Conservation (phyloP, 2,797 vertebrate genomes). For the Parauchenoglanis punctatus region DNA sequence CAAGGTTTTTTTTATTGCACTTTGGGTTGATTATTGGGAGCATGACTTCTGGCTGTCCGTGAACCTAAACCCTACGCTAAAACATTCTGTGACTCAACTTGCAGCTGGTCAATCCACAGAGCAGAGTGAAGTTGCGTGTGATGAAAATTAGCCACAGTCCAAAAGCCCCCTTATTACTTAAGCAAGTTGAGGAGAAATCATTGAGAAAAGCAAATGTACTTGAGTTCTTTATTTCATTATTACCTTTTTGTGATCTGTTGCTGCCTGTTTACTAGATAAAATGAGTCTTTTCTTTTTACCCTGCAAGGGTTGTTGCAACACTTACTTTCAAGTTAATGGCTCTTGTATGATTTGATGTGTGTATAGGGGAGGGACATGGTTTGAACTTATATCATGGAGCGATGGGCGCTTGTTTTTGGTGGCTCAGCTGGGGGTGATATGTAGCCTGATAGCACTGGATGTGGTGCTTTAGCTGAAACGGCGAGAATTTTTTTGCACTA, state of each 20-base stretch:
- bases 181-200: slow-evolving; percentile 68
- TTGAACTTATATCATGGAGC: slow-evolving; percentile 41
- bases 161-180: slow-evolving; percentile 64
- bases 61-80: slow-evolving; percentile 34
- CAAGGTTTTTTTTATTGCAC: neutral
- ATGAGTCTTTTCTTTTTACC: slow-evolving; percentile 59
- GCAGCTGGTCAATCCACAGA: slow-evolving; percentile 19
- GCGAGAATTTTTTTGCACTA: slow-evolving; percentile 85
- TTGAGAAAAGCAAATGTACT: slow-evolving; percentile 61
- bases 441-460: slow-evolving; percentile 84
- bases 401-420: slow-evolving; percentile 53
- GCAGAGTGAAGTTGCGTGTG: slow-evolving; percentile 22
- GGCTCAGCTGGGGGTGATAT: slow-evolving; percentile 67
- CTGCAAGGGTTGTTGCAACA: slow-evolving; percentile 65
- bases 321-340: slow-evolving; percentile 64
- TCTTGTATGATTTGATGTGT: slow-evolving; percentile 54
- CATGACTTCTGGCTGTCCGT: slow-evolving; percentile 30
- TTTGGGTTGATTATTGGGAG: slow-evolving; percentile 38
- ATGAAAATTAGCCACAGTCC: slow-evolving; percentile 63
- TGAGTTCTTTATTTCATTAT: slow-evolving; percentile 70
- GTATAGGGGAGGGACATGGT: slow-evolving; percentile 55
- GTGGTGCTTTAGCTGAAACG: slow-evolving; percentile 81
- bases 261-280: slow-evolving; percentile 68
- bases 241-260: slow-evolving; percentile 64
- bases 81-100: slow-evolving; percentile 21